phyloP scores from a whole-genome alignment of 2,888 invertebrate species.

The Euplexia lucipara region DNA sequence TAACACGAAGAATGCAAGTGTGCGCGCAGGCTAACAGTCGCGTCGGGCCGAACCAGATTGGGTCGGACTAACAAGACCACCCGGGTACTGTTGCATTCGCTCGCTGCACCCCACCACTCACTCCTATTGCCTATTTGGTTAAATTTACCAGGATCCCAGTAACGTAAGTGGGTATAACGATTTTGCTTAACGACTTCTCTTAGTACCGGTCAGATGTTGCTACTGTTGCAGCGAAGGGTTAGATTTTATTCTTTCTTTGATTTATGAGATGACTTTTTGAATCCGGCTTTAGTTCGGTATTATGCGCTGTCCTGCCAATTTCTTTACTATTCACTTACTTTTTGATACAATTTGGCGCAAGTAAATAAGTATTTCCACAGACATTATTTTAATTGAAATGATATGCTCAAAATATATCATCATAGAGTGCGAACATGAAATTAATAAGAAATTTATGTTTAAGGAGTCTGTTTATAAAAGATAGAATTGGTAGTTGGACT shows the following conservation, averaged over 20 bases:
- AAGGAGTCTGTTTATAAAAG: too few species aligned
- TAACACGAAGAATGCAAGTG: constrained; percentile 48
- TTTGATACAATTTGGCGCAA: constrained; percentile 18
- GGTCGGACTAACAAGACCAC: constrained; percentile 82
- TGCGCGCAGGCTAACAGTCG: constrained; percentile 70
- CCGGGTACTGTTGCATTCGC: constrained; percentile 78
- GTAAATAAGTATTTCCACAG: constrained; percentile 13
- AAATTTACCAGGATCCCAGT: constrained; percentile 80
- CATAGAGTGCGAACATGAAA: too few species aligned
- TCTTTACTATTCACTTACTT: neutral
- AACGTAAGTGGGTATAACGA: constrained; percentile 67
- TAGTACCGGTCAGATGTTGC: constrained; percentile 56
- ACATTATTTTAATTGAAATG: constrained; percentile 43
- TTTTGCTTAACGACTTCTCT: constrained; percentile 67
- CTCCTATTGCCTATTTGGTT: constrained; percentile 83
- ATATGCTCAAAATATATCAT: too few species aligned
- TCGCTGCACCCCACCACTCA: constrained; percentile 76
- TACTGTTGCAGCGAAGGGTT: constrained; percentile 9
- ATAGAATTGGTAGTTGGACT: too few species aligned
- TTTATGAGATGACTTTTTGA: constrained; percentile 26
- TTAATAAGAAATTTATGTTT: too few species aligned
- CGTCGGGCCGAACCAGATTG: constrained; percentile 76
- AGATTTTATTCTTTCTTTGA: constrained; percentile 29
- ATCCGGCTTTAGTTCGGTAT: neutral
- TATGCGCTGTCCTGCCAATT: neutral